phyloP scores from a whole-genome alignment of 2,797 vertebrate genomes.

The Gallinago solitaria region DNA sequence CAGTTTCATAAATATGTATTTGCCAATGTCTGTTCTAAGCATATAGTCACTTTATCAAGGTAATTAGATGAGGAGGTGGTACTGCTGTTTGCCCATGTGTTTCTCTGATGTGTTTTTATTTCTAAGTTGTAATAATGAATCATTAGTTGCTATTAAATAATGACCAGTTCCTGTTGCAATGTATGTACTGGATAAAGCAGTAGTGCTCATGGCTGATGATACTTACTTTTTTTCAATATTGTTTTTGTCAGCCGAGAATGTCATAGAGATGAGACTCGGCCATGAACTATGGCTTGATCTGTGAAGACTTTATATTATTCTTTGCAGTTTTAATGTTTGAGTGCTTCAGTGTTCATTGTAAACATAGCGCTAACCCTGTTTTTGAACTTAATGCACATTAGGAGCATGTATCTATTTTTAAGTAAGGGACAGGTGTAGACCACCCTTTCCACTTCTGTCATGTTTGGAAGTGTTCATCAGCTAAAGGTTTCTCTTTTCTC shows the following conservation, averaged over 20 bases:
- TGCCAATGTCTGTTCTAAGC: not conserved
- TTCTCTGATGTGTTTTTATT: not conserved
- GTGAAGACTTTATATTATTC: not conserved
- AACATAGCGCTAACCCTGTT: not conserved
- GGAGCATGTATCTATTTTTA: not conserved
- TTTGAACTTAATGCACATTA: not conserved
- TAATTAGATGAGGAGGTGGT: not conserved
- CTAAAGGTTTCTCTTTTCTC: not conserved
- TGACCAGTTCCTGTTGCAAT: not conserved
- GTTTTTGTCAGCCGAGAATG: not conserved
- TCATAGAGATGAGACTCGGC: not conserved
- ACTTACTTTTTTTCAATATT: not conserved
- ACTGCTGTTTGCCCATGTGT: not conserved
- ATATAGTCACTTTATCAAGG: not conserved
- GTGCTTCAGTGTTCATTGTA: not conserved
- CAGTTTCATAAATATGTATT: not conserved
- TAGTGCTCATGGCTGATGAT: not conserved
- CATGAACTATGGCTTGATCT: not conserved
- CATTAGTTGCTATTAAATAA: not conserved
- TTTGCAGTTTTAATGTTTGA: not conserved
- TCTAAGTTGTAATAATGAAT: not conserved
- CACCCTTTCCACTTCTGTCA: not conserved
- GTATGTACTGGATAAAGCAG: not conserved
- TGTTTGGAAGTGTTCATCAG: not conserved
- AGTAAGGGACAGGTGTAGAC: not conserved